A percentile compares a stretch with the other conserved stretches of the same genome.
Evolutionary conservation across 2,797 vertebrate species (phyloP).

Genomic region (Danio choprae): DNA sequence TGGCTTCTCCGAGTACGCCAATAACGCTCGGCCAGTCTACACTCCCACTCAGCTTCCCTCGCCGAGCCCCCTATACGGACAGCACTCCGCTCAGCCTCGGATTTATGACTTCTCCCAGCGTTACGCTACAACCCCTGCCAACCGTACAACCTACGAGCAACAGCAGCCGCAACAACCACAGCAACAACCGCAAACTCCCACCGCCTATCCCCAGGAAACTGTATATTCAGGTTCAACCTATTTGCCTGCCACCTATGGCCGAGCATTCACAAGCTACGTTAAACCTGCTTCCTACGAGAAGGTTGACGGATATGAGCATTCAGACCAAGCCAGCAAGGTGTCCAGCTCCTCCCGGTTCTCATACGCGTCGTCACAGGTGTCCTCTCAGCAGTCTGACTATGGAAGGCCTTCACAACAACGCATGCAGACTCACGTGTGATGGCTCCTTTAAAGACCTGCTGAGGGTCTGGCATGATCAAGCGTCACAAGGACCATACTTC

Average conservation of each 20-base stretch:
- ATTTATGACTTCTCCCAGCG: slow-evolving; percentile 84
- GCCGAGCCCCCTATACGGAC: slow-evolving; percentile 82
- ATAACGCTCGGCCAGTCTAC: slow-evolving; percentile 82
- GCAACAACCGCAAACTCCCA: slow-evolving; percentile 64
- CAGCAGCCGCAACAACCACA: slow-evolving; percentile 71
- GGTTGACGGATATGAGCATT: slow-evolving; percentile 82
- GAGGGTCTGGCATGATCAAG: slow-evolving; percentile 55
- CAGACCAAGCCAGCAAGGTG: slow-evolving; percentile 85
- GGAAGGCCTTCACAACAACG: slow-evolving; percentile 85
- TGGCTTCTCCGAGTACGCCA: slow-evolving; percentile 85
- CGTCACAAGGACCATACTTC: slow-evolving; percentile 64
- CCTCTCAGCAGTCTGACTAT: slow-evolving; percentile 85
- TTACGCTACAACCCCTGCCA: slow-evolving; percentile 81
- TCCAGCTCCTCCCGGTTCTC: slow-evolving; percentile 85
- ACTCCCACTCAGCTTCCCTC: slow-evolving; percentile 82
- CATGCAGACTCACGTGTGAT: slow-evolving; percentile 94
- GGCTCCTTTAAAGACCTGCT: slow-evolving; percentile 26
- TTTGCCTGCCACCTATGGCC: slow-evolving; percentile 85
- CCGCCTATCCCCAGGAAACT: slow-evolving; percentile 77
- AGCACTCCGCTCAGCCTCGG: slow-evolving; percentile 78
- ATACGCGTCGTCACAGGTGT: slow-evolving; percentile 86
- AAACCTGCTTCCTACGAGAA: slow-evolving; percentile 86
- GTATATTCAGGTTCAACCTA: slow-evolving; percentile 80
- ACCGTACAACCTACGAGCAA: slow-evolving; percentile 79
- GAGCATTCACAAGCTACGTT: slow-evolving; percentile 88